Conservation (phyloP, 2,797 vertebrate species). For the Ceyx erithaca region DNA sequence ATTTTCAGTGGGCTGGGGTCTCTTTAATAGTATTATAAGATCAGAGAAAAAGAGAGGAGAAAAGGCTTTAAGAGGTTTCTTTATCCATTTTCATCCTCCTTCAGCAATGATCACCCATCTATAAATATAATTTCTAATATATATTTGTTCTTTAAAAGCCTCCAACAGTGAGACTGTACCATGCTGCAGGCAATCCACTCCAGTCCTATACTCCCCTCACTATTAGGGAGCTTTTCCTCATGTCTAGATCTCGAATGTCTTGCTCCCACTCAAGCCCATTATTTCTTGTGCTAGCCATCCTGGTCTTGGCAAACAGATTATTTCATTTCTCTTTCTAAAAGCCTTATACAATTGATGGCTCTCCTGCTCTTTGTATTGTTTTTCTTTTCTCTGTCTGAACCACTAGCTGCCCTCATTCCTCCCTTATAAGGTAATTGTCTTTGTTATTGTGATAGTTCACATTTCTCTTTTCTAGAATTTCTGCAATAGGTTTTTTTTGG, state of each 20-base stretch:
- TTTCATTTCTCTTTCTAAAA: conserved; percentile 5
- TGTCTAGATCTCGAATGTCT: background rate
- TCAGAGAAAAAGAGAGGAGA: background rate
- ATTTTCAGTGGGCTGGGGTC: background rate
- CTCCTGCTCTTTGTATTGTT: background rate
- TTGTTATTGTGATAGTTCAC: background rate
- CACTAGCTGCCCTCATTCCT: background rate
- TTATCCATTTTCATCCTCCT: background rate
- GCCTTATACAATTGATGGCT: background rate
- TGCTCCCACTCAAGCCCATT: conserved; percentile 7
- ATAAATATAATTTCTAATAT: background rate
- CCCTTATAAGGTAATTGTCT: background rate
- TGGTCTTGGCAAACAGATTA: background rate
- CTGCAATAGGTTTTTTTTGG: background rate
- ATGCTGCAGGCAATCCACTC: background rate
- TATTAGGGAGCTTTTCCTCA: background rate
- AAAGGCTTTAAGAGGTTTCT: background rate
- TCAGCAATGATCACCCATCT: background rate
- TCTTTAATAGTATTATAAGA: background rate
- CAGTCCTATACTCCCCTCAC: background rate
- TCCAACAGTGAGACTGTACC: background rate
- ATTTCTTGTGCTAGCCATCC: background rate
- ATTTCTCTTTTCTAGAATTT: background rate
- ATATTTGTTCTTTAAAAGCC: conserved; percentile 31
- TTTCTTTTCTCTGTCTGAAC: background rate